Evolutionary conservation across 1,140 invertebrate species (phyloP).

Genomic region (Agrypnia vestita): DNA sequence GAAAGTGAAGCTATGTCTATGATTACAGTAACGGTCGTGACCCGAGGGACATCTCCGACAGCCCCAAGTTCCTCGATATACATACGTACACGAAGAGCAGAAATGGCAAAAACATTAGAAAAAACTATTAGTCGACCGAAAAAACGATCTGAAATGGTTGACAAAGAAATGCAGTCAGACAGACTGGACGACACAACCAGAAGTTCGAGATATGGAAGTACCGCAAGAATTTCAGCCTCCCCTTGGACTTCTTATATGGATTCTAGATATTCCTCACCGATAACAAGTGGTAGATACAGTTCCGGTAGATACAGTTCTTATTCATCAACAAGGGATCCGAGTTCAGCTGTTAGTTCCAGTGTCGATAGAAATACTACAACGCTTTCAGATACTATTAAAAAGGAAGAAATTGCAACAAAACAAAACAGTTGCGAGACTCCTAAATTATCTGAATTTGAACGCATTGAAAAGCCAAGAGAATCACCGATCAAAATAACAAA

Average conservation of each 20-base stretch:
- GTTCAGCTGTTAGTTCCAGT: conserved; percentile 49
- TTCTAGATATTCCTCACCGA: conserved; percentile 70
- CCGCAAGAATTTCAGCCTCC: conserved; percentile 73
- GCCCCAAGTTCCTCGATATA: conserved; percentile 79
- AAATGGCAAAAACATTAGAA: conserved; percentile 80
- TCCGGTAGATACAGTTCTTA: conserved; percentile 63
- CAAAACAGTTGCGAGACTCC: neutral
- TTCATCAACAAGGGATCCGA: conserved; percentile 64
- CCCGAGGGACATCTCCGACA: conserved; percentile 84
- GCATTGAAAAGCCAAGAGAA: conserved; percentile 16
- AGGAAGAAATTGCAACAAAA: neutral
- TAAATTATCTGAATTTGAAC: neutral
- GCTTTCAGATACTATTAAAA: neutral
- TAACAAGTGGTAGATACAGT: conserved; percentile 69
- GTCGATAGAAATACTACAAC: neutral
- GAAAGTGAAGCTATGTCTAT: conserved; percentile 64
- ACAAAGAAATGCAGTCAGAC: conserved; percentile 82
- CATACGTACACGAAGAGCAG: conserved; percentile 78
- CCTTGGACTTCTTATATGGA: conserved; percentile 81
- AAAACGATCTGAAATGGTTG: conserved; percentile 73
- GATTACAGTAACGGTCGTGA: conserved; percentile 77
- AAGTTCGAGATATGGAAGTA: conserved; percentile 75
- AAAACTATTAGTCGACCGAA: conserved; percentile 77
- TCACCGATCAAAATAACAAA: conserved; percentile 24
- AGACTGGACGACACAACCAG: conserved; percentile 77